phyloP scores from a whole-genome alignment of 2,888 invertebrate genomes.

The Micoletzkya japonica region DNA sequence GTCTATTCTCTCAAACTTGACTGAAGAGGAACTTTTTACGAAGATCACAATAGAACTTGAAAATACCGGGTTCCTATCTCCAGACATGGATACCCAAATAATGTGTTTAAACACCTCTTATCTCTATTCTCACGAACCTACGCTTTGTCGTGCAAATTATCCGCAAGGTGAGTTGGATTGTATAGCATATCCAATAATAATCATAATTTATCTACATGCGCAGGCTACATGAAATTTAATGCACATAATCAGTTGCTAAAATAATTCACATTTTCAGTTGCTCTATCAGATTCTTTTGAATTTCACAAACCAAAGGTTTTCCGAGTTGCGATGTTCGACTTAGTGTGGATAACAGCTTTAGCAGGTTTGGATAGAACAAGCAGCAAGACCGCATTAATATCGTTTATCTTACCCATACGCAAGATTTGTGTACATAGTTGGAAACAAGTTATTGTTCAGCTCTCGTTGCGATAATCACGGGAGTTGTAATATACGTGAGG shows the following conservation, averaged over 20 bases:
- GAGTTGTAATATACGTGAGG: constrained; percentile 13
- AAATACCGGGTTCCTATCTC: constrained; percentile 6
- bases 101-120: constrained; percentile 5
- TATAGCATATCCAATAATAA: neutral
- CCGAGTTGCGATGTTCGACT: constrained; percentile 6
- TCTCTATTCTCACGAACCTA: neutral
- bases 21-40: neutral
- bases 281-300: constrained; percentile 1
- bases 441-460: neutral
- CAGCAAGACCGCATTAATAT: neutral
- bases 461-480: neutral
- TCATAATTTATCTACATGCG: neutral
- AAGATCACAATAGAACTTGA: constrained; percentile 10
- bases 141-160: neutral
- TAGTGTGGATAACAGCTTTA: constrained; percentile 14
- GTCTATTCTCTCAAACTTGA: constrained; percentile 1
- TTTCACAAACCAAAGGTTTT: constrained; percentile 15
- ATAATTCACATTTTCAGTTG: neutral
- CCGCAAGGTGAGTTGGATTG: neutral
- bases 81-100: constrained; percentile 7
- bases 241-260: too few relatives aligned
- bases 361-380: constrained; percentile 17
- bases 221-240: neutral
- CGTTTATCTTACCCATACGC: neutral
- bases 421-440: neutral